phyloP scores from a whole-genome alignment of 2,113 vertebrate species.

The Camelus dromedarius region DNA sequence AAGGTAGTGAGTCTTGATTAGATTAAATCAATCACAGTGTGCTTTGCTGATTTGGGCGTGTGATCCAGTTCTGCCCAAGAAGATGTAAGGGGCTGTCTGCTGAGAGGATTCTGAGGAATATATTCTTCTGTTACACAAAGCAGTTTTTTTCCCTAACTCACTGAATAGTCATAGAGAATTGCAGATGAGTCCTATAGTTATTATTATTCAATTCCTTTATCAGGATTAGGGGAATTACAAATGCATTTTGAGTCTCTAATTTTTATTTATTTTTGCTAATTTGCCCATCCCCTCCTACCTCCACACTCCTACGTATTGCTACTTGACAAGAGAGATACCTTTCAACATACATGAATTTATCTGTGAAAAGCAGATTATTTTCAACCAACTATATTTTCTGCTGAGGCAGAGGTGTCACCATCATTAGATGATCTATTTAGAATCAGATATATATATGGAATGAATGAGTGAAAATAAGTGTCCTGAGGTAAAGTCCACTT shows the following conservation, averaged over 20 bases:
- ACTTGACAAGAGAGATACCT: conserved; percentile 21
- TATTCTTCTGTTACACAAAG: background rate
- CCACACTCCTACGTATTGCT: background rate
- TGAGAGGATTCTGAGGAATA: background rate
- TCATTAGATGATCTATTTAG: conserved; percentile 58
- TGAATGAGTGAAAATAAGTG: background rate
- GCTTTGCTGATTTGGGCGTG: background rate
- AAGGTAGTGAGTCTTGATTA: background rate
- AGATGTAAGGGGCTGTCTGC: background rate
- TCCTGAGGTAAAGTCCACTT: conserved; percentile 4
- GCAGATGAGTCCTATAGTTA: background rate
- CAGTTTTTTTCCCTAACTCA: background rate
- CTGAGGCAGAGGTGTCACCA: background rate
- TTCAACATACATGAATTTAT: conserved; percentile 65
- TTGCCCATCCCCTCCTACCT: background rate
- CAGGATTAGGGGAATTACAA: conserved; percentile 37
- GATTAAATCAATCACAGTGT: background rate
- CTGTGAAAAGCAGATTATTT: conserved; percentile 3
- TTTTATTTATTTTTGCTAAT: conserved; percentile 2
- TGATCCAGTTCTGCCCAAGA: background rate
- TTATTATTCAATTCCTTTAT: background rate
- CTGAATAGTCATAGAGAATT: background rate
- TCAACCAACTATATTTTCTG: conserved; percentile 34
- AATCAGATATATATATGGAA: conserved; percentile 12
- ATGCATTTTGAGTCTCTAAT: background rate